A percentile compares a stretch with the other conserved stretches of the same genome.
phyloP scores from a whole-genome alignment of 1,140 invertebrate genomes.

The Cydia fagiglandana region DNA sequence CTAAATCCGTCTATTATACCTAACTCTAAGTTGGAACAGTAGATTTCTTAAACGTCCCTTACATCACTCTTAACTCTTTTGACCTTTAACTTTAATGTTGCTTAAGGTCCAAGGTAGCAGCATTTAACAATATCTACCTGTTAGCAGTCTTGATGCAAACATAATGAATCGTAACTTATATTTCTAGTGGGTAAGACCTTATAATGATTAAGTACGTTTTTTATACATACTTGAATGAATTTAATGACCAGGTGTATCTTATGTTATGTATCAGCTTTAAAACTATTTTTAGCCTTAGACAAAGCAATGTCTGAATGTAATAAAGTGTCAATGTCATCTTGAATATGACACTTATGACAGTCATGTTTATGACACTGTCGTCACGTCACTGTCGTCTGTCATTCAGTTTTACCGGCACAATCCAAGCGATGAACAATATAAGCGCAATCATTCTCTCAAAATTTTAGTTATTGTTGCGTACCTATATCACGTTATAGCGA shows the following conservation, averaged over 20 bases:
- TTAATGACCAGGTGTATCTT: neutral
- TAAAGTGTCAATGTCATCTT: no score
- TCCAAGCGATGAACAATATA: no score
- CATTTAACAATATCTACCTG: neutral
- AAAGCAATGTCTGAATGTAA: no score
- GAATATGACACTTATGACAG: no score
- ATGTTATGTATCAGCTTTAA: no score
- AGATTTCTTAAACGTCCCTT: neutral
- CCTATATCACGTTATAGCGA: no score
- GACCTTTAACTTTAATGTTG: slow-evolving; percentile 1
- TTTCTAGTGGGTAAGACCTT: neutral
- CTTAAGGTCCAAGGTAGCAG: neutral
- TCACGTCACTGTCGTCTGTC: no score
- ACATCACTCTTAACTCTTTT: neutral
- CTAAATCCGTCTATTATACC: neutral
- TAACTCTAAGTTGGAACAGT: neutral
- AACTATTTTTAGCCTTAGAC: no score
- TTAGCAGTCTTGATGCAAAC: neutral
- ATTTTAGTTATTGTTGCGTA: no score
- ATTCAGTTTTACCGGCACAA: no score
- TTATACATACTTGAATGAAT: neutral
- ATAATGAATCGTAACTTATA: neutral
- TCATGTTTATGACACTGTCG: no score
- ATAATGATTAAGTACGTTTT: neutral
- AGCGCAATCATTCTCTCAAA: no score